Evolutionary conservation across 2,888 invertebrate genomes (phyloP).

Genomic region (Agapostemon virescens): DNA sequence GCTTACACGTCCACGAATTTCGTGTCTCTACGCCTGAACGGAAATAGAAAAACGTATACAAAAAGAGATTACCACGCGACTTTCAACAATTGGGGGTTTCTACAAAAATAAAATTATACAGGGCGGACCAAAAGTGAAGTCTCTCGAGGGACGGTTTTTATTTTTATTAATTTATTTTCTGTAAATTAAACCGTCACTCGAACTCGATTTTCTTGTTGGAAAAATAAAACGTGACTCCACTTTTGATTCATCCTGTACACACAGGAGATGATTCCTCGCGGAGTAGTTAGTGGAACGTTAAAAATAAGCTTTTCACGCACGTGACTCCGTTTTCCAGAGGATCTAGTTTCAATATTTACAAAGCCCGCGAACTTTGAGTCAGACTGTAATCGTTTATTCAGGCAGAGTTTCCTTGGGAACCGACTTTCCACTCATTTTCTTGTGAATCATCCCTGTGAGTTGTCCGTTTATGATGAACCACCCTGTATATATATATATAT

Average conservation of each 20-base stretch:
- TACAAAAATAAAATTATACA: slow-evolving; percentile 31
- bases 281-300: neutral
- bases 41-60: slow-evolving; percentile 3
- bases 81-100: slow-evolving; percentile 6
- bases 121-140: neutral
- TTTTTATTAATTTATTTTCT: neutral
- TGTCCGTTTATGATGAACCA: neutral
- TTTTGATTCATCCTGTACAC: neutral
- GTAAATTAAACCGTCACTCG: neutral
- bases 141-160: neutral
- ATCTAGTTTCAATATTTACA: neutral
- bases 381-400: neutral
- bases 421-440: neutral
- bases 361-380: neutral
- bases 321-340: neutral
- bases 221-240: neutral
- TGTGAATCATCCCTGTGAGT: neutral
- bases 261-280: neutral
- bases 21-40: neutral
- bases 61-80: neutral
- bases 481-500: neutral
- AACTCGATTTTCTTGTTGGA: no score
- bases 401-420: neutral
- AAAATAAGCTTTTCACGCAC: neutral
- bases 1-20: neutral